Percentiles rank a stretch among this genome's conserved stretches.
These are phyloP conservation scores for Synanthedon formicaeformis DNA, from an alignment of 2,888 invertebrate genomes.

Conservation along the genomic window DNA sequence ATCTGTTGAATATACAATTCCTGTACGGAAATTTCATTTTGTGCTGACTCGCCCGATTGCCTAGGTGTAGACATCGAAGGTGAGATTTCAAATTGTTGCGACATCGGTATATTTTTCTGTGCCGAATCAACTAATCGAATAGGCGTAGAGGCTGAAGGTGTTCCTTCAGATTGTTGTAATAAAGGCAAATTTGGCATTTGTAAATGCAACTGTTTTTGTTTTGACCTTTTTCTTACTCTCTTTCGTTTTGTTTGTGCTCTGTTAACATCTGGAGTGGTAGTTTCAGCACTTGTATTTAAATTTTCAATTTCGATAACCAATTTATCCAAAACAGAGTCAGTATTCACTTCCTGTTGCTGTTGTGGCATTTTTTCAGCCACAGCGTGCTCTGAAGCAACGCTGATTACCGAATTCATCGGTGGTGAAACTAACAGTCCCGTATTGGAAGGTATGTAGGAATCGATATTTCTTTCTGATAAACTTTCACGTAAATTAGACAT, in stretches of 20 bases:
- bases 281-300: conserved; percentile 21
- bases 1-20: conserved; percentile 36
- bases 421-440: conserved; percentile 28
- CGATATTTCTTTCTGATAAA: conserved; percentile 23
- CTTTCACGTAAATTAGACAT: conserved; percentile 31
- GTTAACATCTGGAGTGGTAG: conserved; percentile 8
- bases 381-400: conserved; percentile 14
- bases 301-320: conserved; percentile 18
- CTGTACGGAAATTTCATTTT: conserved; percentile 21
- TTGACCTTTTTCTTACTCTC: conserved; percentile 40
- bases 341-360: conserved; percentile 5
- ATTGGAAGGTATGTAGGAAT: conserved; percentile 22
- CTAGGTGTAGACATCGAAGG: too few relatives aligned
- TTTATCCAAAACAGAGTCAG: conserved; percentile 16
- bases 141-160: too few relatives aligned
- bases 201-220: conserved; percentile 27
- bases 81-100: too few relatives aligned
- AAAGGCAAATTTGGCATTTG: conserved; percentile 20
- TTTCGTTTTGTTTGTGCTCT: conserved; percentile 26
- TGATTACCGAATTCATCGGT: conserved; percentile 20
- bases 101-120: too few relatives aligned
- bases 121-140: too few relatives aligned
- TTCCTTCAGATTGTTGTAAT: too few relatives aligned
- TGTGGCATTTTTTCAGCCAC: conserved; percentile 9
- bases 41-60: background rate